Percentiles rank a stretch among this genome's conserved stretches.
phyloP scores from a whole-genome alignment of 2,888 invertebrate species.

The Agrilus biguttatus region DNA sequence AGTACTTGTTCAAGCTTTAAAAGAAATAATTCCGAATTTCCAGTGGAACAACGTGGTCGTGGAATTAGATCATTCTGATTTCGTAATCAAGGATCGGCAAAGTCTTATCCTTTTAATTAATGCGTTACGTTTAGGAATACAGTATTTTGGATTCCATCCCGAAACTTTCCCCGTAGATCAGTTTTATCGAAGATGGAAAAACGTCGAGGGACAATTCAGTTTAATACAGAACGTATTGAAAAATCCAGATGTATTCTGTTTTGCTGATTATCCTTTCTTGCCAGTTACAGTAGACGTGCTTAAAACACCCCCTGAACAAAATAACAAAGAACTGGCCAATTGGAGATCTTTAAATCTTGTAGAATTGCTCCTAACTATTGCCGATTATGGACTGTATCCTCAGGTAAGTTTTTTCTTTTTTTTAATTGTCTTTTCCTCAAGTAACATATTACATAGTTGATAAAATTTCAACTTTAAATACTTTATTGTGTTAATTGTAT shows the following conservation, averaged over 20 bases:
- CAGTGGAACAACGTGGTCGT: conserved; percentile 88
- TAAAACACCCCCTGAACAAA: conserved; percentile 88
- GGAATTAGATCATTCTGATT: conserved; percentile 84
- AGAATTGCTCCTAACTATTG: conserved; percentile 72
- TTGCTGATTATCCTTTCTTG: conserved; percentile 82
- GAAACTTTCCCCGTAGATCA: conserved; percentile 77
- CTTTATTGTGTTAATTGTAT: too few relatives aligned
- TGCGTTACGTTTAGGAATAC: conserved; percentile 67
- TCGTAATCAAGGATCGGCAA: conserved; percentile 73
- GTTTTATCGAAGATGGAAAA: conserved; percentile 84
- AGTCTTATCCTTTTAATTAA: conserved; percentile 72
- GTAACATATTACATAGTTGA: too few relatives aligned
- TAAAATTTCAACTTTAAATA: too few relatives aligned
- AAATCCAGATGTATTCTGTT: conserved; percentile 85
- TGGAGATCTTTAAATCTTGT: conserved; percentile 91
- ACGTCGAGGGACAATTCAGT: conserved; percentile 85
- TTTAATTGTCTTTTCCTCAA: conserved; percentile 39
- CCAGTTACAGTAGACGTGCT: conserved; percentile 76
- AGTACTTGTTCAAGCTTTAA: conserved; percentile 81
- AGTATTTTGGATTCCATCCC: conserved; percentile 54
- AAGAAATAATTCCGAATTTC: conserved; percentile 73
- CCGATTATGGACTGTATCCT: conserved; percentile 70
- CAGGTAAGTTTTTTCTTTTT: conserved; percentile 22
- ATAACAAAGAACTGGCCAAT: conserved; percentile 82
- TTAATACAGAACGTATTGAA: conserved; percentile 76